Base-by-base conservation (phyloP, 2,113 vertebrate genomes). In the Anseranas semipalmata region DNA sequence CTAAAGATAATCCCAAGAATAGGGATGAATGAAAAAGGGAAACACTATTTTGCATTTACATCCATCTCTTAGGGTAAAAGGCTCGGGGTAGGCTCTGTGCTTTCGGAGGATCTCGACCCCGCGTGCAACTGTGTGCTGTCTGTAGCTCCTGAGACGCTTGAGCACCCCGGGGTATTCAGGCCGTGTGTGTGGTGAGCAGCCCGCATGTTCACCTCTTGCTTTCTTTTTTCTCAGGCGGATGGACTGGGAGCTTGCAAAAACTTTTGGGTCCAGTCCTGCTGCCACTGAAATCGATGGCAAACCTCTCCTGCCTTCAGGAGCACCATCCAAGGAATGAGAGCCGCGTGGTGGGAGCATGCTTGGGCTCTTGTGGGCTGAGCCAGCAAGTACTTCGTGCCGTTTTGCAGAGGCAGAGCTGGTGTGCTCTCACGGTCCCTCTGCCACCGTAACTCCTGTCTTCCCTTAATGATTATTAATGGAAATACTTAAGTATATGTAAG, bases 1-100 rank as follows among this genome's bases (percentile, higher is more conserved):
- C 97, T 94, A 96, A 97, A 97, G 93, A 56, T 93, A 53, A 90
- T 67, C 25, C 82, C 92, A 87, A 96, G 96, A 97, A 97, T 93
- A 83, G 88, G 53, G 56, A 87, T 95, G 91, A 97, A 88, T 91
- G 79, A 78, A 59, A 25, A 12, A 95, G 83, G 68, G 77, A 86
- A 95, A 50, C 53, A 17, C 81, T 92, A 84, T 95, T 96, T 95
- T 70, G 92, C 92, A 91, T 95, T 96, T 96, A 84, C 93, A 96
- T 93, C 94, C 93, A 75, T 96, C 90, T 96, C 88, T 91, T 20
- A 32, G 74, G 91, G 85, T 11, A 37, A 59, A 30, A 73, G 85
- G 50, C 24, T 39, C 79, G 59, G 89, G 70, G 41, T 43, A 52
- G 73, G 92, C 10, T 1, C 52, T 0, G 37, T 0, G 59, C 68